Evolutionary conservation across 2,113 vertebrate species (phyloP).

Genomic region (Brienomyrus longianalis): DNA sequence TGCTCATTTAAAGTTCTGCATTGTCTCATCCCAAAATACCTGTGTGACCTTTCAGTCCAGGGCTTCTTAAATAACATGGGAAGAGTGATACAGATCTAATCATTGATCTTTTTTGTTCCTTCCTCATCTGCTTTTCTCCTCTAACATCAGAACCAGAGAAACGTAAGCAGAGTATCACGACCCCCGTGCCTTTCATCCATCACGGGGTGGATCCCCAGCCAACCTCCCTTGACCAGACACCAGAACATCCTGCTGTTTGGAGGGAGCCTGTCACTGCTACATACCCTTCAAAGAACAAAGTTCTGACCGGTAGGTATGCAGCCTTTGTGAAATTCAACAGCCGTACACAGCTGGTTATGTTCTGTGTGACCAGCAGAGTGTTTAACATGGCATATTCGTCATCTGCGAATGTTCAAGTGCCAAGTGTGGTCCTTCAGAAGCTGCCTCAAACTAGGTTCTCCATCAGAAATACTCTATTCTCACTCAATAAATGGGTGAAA

Average conservation of each 20-base stretch:
- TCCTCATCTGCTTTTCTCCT: neutral
- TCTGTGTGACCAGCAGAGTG: neutral
- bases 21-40: neutral
- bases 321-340: neutral
- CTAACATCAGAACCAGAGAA: slow-evolving; percentile 18
- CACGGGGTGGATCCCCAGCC: slow-evolving; percentile 22
- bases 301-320: slow-evolving; percentile 65
- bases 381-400: neutral
- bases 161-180: neutral
- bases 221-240: slow-evolving; percentile 17
- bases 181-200: slow-evolving; percentile 5
- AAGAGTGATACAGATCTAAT: neutral
- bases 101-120: neutral
- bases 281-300: slow-evolving; percentile 46
- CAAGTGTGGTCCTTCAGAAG: neutral
- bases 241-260: slow-evolving; percentile 27
- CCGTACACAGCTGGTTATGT: neutral
- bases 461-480: neutral
- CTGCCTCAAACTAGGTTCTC: neutral
- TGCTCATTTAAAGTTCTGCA: neutral
- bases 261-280: slow-evolving; percentile 53
- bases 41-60: neutral
- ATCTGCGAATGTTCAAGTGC: neutral
- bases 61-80: no score
- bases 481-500: neutral